Percentiles rank a stretch among this genome's conserved stretches.
phyloP scores from a whole-genome alignment of 2,888 invertebrate species.

The Rhingia campestris region DNA sequence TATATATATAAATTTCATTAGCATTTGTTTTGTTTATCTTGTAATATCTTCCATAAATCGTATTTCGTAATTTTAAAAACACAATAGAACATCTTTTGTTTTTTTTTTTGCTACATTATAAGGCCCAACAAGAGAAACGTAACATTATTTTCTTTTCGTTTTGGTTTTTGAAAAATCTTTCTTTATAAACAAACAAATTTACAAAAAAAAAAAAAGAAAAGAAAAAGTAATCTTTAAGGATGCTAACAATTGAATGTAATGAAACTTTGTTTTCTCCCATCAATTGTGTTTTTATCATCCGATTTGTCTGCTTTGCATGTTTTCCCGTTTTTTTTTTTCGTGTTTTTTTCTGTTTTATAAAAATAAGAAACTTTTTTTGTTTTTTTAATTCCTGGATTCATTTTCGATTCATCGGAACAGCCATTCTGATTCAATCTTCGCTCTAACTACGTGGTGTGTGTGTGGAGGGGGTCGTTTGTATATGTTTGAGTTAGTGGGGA shows the following conservation, averaged over 20 bases:
- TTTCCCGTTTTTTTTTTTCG: conserved; percentile 14
- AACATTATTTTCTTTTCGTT: conserved; percentile 67
- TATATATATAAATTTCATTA: conserved; percentile 71
- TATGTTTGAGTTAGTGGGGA: conserved; percentile 13
- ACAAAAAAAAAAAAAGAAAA: too few species aligned
- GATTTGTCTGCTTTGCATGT: too few species aligned
- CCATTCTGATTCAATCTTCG: conserved; percentile 69
- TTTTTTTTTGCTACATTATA: conserved; percentile 75
- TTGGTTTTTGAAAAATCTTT: conserved; percentile 58
- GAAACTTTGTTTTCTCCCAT: conserved; percentile 42
- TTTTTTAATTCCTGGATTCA: conserved; percentile 61
- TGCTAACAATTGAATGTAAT: conserved; percentile 40
- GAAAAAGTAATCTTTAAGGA: too few species aligned
- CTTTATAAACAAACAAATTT: conserved; percentile 2
- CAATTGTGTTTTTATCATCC: conserved; percentile 18
- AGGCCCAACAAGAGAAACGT: conserved; percentile 75
- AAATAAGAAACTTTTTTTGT: conserved; percentile 67
- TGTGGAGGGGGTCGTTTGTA: conserved; percentile 29
- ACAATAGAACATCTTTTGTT: conserved; percentile 66
- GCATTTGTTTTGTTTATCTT: conserved; percentile 68
- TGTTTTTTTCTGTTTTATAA: conserved; percentile 58
- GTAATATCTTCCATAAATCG: conserved; percentile 72
- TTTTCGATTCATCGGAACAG: conserved; percentile 72
- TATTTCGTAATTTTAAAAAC: conserved; percentile 69
- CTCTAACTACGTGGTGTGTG: conserved; percentile 65